These are phyloP conservation scores for Anarhynchus alexandrinus DNA, from an alignment of 2,113 vertebrate species.

Conservation along the genomic window DNA sequence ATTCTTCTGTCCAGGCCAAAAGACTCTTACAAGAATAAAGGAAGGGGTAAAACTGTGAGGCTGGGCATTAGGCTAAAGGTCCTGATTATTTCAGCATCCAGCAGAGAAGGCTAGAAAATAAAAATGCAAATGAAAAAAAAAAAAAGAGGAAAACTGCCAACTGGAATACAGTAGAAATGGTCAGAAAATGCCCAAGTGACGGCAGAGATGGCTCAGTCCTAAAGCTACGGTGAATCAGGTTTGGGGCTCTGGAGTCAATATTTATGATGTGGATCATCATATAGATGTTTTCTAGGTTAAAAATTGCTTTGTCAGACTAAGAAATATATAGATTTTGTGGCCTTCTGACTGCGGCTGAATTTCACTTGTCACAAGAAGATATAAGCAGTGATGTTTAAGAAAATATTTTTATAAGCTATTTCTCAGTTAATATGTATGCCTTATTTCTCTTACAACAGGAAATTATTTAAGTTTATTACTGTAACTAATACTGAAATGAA, in stretches of 20 bases:
- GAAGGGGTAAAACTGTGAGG: neutral
- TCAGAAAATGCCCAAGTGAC: neutral
- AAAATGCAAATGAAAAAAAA: neutral
- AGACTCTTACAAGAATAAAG: neutral
- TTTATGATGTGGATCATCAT: neutral
- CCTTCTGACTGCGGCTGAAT: neutral
- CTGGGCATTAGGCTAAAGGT: neutral
- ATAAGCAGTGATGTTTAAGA: neutral
- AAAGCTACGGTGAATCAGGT: neutral
- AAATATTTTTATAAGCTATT: neutral
- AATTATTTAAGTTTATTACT: neutral
- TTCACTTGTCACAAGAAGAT: neutral
- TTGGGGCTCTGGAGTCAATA: neutral
- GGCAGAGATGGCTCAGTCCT: neutral
- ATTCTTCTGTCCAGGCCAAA: neutral
- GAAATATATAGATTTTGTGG: neutral
- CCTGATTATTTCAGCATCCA: neutral
- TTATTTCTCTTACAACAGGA: neutral
- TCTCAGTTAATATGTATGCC: neutral
- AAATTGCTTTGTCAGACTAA: fast-evolving
- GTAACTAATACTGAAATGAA: neutral
- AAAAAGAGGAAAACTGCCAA: neutral
- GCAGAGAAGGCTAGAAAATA: neutral
- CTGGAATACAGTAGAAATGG: neutral
- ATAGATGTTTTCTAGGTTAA: neutral